Conservation (phyloP, 2,113 vertebrate species). For the Ancistrus triradiatus region DNA sequence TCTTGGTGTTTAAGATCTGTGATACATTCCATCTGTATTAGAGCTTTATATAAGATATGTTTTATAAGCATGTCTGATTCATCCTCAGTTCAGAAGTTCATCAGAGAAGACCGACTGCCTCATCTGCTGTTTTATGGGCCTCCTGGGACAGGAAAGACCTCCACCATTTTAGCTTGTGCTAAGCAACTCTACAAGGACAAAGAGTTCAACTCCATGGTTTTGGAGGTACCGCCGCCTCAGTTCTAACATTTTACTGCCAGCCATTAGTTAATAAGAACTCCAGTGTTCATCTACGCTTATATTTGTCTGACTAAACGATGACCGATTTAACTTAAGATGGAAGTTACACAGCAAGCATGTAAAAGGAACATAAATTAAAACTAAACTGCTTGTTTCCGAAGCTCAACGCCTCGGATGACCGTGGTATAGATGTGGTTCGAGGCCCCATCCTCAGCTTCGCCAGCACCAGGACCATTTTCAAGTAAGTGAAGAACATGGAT, state of each 20-base stretch:
- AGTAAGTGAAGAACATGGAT: conserved; percentile 78
- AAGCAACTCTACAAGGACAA: conserved; percentile 85
- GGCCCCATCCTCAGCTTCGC: conserved; percentile 92
- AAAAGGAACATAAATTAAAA: too few relatives aligned
- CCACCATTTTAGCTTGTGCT: conserved; percentile 91
- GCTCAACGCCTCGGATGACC: conserved; percentile 95
- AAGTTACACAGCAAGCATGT: too few relatives aligned
- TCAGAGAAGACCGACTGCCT: conserved; percentile 87
- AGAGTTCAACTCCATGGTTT: conserved; percentile 92
- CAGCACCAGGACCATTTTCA: conserved; percentile 97
- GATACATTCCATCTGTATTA: too few relatives aligned
- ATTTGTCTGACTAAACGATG: too few relatives aligned
- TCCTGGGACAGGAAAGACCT: conserved; percentile 94
- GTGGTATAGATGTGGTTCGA: conserved; percentile 89
- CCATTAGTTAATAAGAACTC: not conserved
- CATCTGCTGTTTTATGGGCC: conserved; percentile 95
- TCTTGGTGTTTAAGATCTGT: too few relatives aligned
- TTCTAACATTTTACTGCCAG: not conserved
- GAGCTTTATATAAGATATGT: too few relatives aligned
- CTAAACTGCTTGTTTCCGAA: conserved; percentile 41
- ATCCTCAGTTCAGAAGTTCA: conserved; percentile 84
- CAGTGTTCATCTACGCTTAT: not conserved
- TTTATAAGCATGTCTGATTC: not conserved
- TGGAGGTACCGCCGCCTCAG: conserved; percentile 74
- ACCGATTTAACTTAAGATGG: too few relatives aligned